Evolutionary conservation across 2,888 invertebrate species (phyloP).

Genomic region (Campoletis raptor): DNA sequence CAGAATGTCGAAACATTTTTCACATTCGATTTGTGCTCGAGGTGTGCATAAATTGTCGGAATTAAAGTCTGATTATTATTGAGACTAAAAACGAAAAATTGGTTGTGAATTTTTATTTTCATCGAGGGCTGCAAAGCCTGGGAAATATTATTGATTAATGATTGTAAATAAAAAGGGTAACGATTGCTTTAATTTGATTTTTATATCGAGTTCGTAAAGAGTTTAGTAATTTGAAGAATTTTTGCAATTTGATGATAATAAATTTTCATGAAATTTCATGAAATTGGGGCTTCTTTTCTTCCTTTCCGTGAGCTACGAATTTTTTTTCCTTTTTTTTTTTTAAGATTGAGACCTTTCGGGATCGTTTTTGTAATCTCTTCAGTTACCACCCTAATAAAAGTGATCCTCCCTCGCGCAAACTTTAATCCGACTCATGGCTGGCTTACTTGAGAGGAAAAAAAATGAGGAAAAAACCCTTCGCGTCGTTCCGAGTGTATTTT

Average conservation of each 20-base stretch:
- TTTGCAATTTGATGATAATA: neutral
- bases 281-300: neutral
- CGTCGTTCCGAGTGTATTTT: slow-evolving; percentile 33
- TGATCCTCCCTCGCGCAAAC: slow-evolving; percentile 16
- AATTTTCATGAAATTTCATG: neutral
- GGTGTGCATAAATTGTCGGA: too few relatives aligned
- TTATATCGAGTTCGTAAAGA: too few relatives aligned
- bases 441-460: neutral
- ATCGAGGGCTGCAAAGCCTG: too few relatives aligned
- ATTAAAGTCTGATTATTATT: too few relatives aligned
- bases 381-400: slow-evolving; percentile 28
- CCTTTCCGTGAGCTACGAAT: neutral
- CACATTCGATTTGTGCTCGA: too few relatives aligned
- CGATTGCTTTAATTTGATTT: too few relatives aligned
- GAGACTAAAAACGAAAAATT: too few relatives aligned
- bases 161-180: too few relatives aligned
- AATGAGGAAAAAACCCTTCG: neutral
- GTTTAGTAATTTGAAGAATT: neutral
- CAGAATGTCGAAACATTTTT: too few relatives aligned
- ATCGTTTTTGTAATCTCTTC: slow-evolving; percentile 17
- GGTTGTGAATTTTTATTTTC: too few relatives aligned
- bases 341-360: neutral
- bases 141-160: too few relatives aligned
- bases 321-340: neutral
- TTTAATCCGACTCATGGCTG: slow-evolving; percentile 30